Conservation (phyloP, 2,113 vertebrate genomes). For the Cephalopterus ornatus region DNA sequence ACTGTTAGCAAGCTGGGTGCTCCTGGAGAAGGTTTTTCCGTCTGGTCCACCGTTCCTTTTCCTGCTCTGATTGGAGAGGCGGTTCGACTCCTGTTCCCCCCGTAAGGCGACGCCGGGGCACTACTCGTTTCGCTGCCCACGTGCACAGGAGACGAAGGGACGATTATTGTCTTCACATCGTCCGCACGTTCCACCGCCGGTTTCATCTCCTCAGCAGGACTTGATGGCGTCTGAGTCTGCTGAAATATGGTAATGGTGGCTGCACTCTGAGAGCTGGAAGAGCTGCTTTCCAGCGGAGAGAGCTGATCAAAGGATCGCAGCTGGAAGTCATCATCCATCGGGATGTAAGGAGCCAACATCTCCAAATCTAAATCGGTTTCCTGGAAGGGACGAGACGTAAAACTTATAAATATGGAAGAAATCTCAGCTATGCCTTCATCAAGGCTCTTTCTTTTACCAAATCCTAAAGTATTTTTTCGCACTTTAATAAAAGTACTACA, state of each 20-base stretch:
- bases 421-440: neutral
- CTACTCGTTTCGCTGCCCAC: slow-evolving; percentile 65
- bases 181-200: slow-evolving; percentile 49
- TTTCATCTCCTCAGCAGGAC: slow-evolving; percentile 58
- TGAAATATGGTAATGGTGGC: slow-evolving; percentile 59
- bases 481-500: neutral
- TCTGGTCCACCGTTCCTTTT: slow-evolving; percentile 67
- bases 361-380: slow-evolving; percentile 91
- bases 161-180: slow-evolving; percentile 55
- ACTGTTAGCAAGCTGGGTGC: slow-evolving; percentile 71
- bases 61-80: slow-evolving; percentile 77
- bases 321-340: slow-evolving; percentile 98
- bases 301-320: slow-evolving; percentile 84
- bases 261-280: slow-evolving; percentile 59
- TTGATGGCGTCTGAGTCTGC: slow-evolving; percentile 18
- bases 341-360: slow-evolving; percentile 97
- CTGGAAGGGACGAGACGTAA: slow-evolving; percentile 40
- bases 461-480: neutral
- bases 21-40: slow-evolving; percentile 70
- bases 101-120: slow-evolving; percentile 75
- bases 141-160: slow-evolving; percentile 74
- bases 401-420: neutral
- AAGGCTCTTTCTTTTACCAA: neutral
- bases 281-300: slow-evolving; percentile 77
- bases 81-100: slow-evolving; percentile 67